These are phyloP conservation scores for Andrena flavipes DNA, from an alignment of 2,888 invertebrate species.

Conservation along the genomic window DNA sequence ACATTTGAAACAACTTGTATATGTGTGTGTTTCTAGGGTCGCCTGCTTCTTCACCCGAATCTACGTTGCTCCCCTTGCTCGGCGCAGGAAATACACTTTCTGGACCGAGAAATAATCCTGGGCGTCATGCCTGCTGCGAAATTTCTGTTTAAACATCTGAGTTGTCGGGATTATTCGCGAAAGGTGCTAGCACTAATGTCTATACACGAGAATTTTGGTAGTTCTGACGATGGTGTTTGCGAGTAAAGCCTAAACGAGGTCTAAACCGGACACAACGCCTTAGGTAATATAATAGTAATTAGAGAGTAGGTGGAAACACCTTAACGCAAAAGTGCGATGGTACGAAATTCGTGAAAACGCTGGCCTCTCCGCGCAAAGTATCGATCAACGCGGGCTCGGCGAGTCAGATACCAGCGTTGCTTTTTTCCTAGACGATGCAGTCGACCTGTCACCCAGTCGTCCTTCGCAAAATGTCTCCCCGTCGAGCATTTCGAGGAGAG, in stretches of 20 bases:
- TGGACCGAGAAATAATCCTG: slow-evolving; percentile 9
- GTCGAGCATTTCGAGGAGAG: neutral
- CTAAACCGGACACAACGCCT: too few species aligned
- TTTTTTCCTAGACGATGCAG: slow-evolving; percentile 8
- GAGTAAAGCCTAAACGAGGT: too few species aligned
- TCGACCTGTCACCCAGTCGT: slow-evolving; percentile 26
- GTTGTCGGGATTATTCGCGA: too few species aligned
- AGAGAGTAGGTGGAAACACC: too few species aligned
- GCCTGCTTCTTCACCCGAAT: slow-evolving; percentile 4
- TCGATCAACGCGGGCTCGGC: slow-evolving; percentile 51
- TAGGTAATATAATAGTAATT: too few species aligned
- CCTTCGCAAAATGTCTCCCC: neutral
- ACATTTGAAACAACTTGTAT: neutral
- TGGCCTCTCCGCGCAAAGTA: slow-evolving; percentile 43
- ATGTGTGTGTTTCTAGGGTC: neutral
- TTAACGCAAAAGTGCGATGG: too few species aligned
- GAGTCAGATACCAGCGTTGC: slow-evolving; percentile 42
- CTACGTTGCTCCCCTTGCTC: neutral
- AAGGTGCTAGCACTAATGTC: too few species aligned
- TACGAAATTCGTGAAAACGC: slow-evolving; percentile 21
- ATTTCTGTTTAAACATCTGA: neutral
- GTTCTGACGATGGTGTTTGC: too few species aligned
- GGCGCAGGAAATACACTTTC: neutral
- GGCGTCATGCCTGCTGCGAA: neutral
- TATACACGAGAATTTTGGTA: too few species aligned